phyloP scores from a whole-genome alignment of 1,140 invertebrate species.

The Drosophila persimilis region DNA sequence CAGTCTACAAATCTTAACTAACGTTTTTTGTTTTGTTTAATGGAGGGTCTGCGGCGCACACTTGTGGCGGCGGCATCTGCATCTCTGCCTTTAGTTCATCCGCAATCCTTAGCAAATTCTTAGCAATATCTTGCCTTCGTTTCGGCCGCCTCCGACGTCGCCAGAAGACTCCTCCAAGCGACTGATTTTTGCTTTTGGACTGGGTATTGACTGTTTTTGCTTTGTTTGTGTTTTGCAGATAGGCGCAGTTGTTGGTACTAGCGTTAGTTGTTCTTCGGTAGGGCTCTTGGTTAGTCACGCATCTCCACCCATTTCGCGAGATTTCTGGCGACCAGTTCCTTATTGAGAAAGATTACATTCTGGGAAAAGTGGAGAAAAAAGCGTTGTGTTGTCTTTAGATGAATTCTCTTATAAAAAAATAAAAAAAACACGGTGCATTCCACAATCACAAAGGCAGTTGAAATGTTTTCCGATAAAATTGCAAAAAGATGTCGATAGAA shows the following conservation, averaged over 20 bases:
- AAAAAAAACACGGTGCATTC: too few relatives aligned
- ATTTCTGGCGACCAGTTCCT: conserved; percentile 87
- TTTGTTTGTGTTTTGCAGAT: conserved; percentile 30
- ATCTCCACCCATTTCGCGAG: conserved; percentile 86
- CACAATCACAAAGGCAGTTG: too few relatives aligned
- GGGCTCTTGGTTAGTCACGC: conserved; percentile 68
- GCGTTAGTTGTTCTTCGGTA: conserved; percentile 58
- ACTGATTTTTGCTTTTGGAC: too few relatives aligned
- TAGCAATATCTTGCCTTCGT: conserved; percentile 1
- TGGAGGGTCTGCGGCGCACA: neutral
- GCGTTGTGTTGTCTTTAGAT: neutral
- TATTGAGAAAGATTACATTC: conserved; percentile 88
- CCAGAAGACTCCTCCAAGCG: too few relatives aligned
- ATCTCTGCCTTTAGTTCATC: neutral
- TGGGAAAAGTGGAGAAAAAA: conserved; percentile 75
- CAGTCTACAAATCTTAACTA: conserved; percentile 58
- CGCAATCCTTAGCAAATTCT: too few relatives aligned
- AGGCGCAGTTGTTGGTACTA: conserved; percentile 41
- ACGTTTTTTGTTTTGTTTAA: conserved; percentile 17
- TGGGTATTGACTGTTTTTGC: conserved; percentile 25
- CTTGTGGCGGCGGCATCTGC: too few relatives aligned
- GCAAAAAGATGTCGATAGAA: too few relatives aligned
- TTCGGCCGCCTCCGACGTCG: neutral
- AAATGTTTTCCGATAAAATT: too few relatives aligned
- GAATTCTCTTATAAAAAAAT: neutral